Percentiles rank a stretch among this genome's conserved stretches.
Evolutionary conservation across 2,113 vertebrate genomes (phyloP).

Genomic region (Stegastes partitus): DNA sequence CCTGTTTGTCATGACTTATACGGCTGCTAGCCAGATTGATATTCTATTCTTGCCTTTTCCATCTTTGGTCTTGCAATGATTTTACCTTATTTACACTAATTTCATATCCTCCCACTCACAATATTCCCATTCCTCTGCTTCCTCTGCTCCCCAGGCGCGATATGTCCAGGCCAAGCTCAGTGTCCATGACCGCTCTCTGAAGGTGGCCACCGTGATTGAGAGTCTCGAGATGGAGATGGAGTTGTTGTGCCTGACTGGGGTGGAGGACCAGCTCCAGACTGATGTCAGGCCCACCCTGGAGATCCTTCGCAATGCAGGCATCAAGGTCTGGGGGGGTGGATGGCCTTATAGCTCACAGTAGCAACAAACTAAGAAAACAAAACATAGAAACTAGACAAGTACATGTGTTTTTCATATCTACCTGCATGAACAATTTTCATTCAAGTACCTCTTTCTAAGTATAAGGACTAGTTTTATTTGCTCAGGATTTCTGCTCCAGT

Average conservation of each 20-base stretch:
- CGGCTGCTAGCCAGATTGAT: conserved; percentile 14
- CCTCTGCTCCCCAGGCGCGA: conserved; percentile 85
- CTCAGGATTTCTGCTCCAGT: too few relatives aligned
- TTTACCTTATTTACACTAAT: neutral
- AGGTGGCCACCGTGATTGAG: conserved; percentile 97
- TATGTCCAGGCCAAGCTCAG: conserved; percentile 97
- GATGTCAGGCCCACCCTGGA: conserved; percentile 96
- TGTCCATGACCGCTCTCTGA: conserved; percentile 96
- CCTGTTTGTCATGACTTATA: conserved; percentile 6
- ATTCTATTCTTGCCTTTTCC: neutral
- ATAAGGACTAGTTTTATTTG: neutral
- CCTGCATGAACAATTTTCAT: neutral
- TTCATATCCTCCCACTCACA: neutral
- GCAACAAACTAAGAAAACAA: conserved; percentile 18
- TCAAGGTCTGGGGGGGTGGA: conserved; percentile 87
- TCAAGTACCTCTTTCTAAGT: neutral
- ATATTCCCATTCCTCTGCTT: neutral
- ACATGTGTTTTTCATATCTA: conserved; percentile 28
- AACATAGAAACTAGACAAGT: conserved; percentile 4
- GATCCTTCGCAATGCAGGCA: conserved; percentile 95
- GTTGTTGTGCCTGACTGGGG: conserved; percentile 94
- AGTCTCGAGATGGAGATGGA: conserved; percentile 99
- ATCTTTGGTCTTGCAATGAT: neutral
- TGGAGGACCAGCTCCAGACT: conserved; percentile 95
- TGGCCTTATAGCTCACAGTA: neutral